Conservation (phyloP, 2,113 vertebrate genomes). For the Elachura formosa region DNA sequence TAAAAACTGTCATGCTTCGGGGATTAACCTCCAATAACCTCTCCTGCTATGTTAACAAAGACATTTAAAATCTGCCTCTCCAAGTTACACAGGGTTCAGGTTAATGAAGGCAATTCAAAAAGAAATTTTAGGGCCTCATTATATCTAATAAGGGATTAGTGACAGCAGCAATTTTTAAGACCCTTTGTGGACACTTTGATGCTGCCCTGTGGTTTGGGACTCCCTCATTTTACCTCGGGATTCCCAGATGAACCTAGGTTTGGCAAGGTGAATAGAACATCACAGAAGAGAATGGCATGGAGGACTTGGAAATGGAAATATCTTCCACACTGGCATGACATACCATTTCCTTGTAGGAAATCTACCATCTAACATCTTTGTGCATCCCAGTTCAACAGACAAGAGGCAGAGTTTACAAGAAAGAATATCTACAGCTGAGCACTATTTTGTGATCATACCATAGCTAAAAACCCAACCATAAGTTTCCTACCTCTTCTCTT, state of each 20-base stretch:
- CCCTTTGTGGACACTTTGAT: slow-evolving; percentile 43
- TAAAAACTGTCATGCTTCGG: slow-evolving; percentile 50
- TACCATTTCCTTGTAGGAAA: not conserved
- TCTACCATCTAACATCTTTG: not conserved
- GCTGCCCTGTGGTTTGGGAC: slow-evolving; percentile 1
- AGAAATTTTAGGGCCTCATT: slow-evolving; percentile 57
- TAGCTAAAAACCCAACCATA: not conserved
- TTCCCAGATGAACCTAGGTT: not conserved
- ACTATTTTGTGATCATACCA: fast-evolving
- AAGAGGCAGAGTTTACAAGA: not conserved
- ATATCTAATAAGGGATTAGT: slow-evolving; percentile 65
- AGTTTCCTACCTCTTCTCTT: not conserved
- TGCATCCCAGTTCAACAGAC: not conserved
- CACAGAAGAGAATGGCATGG: not conserved
- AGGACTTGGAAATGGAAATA: not conserved
- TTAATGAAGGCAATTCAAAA: slow-evolving; percentile 58
- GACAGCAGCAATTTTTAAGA: slow-evolving; percentile 49
- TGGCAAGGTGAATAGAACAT: not conserved
- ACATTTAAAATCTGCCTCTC: slow-evolving; percentile 53
- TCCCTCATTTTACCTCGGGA: not conserved
- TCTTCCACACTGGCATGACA: not conserved
- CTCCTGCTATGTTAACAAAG: slow-evolving; percentile 55
- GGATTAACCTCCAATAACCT: slow-evolving; percentile 60
- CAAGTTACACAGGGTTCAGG: slow-evolving; percentile 18
- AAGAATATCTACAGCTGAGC: not conserved